Conservation (phyloP, 2,797 vertebrate genomes). For the Chaetophractus vellerosus region DNA sequence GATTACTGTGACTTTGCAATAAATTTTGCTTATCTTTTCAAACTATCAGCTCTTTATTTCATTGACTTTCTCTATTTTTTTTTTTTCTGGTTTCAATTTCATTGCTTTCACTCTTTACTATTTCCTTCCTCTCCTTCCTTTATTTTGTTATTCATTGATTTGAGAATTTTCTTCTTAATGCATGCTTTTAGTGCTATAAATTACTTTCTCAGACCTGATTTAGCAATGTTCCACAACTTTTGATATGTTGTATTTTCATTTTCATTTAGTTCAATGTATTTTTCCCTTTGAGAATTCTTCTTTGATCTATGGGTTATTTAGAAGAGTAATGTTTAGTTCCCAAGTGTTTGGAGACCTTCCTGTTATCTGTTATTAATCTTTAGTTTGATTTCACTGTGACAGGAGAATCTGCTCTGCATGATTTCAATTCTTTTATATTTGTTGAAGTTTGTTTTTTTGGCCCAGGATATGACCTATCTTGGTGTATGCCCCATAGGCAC, state of each 20-base stretch:
- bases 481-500: neutral
- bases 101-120: neutral
- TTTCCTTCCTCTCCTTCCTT: neutral
- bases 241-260: neutral
- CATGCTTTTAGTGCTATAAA: neutral
- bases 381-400: neutral
- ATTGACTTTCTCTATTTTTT: too few relatives aligned
- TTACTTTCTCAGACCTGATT: neutral
- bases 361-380: neutral
- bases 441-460: neutral
- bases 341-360: neutral
- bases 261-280: neutral
- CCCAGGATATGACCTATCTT: neutral
- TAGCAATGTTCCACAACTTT: neutral
- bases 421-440: neutral
- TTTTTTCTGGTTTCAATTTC: neutral
- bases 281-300: neutral
- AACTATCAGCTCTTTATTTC: neutral
- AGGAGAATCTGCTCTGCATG: neutral
- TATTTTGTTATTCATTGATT: neutral
- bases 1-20: too few relatives aligned
- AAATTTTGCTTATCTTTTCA: neutral
- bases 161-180: neutral
- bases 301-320: neutral
- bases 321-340: neutral